Base-by-base conservation (phyloP, 1,140 invertebrate species). In the Panagrolaimus sp. region DNA sequence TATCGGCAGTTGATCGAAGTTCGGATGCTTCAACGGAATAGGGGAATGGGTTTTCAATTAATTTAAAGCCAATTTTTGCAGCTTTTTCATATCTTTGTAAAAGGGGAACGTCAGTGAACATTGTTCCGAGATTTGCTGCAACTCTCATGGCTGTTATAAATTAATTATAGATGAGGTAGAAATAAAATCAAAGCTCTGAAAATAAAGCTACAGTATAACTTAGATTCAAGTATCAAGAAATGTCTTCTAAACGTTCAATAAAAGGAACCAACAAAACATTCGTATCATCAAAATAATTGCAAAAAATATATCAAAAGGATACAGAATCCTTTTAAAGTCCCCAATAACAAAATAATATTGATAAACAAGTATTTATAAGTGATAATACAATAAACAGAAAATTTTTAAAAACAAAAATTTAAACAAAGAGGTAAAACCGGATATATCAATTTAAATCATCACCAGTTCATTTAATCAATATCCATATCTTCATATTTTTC, bases 81-180 rank as follows among this genome's bases (percentile, higher is more conserved):
- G 67, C 67, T 42, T 42, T 16, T 27, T 31, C 42, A 38, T 69
- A 69, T 23, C 67, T 23, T 66, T 69, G 64, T 11, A 69, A 31
- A 66, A 69, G 45, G 43, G 67, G 67, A 14, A 46, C 43, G 38
- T 31, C 25, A 27, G 67, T 69, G 67, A 69, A 69, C 67, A 69
- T 69, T 16, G 42, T 44, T 23, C 66, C 67, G 7, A 69, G 25
- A 66, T 69, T 69, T 16, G 67, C 67, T 5, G 47, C 67, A 9
- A 66, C 67, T 20, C 67, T 53, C 67, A 69, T 69, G 11, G 51
- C n/a, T 57, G 13, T 2, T 38, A 38, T 4, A 38, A 38, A 4
- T 7, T 38, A 38, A 38, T 23, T n/a, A n/a, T n/a, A n/a, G 27
- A 57, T 57, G 51, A 25, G 9, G 27, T 11, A 20, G 20, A 20